These are phyloP conservation scores for Dolichallabes microphthalmus DNA, from an alignment of 2,113 vertebrate species.

Conservation along the genomic window DNA sequence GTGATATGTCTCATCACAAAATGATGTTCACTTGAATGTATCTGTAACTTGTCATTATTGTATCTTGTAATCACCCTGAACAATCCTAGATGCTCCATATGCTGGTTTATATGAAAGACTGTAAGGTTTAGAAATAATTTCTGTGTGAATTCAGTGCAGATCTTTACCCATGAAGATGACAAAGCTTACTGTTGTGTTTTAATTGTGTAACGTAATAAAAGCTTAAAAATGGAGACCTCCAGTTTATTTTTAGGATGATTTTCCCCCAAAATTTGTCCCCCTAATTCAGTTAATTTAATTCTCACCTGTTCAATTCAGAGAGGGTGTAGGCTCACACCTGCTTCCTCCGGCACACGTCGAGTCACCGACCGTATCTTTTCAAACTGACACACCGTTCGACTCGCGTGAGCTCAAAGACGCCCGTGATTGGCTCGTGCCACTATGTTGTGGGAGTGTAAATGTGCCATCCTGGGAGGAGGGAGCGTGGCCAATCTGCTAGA, in stretches of 20 bases:
- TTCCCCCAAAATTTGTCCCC: too few relatives aligned
- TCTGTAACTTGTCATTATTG: background rate
- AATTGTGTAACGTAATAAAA: background rate
- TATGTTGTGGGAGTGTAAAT: too few relatives aligned
- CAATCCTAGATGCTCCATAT: background rate
- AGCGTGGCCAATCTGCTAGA: too few relatives aligned
- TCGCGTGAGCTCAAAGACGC: too few relatives aligned
- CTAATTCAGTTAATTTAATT: too few relatives aligned
- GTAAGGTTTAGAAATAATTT: background rate
- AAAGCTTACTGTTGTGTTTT: background rate
- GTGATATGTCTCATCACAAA: background rate
- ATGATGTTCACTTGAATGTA: background rate
- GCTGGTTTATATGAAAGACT: background rate
- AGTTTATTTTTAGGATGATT: background rate
- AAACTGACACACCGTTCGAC: too few relatives aligned
- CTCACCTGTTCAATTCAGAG: too few relatives aligned
- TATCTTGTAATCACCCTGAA: background rate
- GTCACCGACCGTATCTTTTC: too few relatives aligned
- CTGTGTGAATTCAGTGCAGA: background rate
- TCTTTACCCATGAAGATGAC: background rate
- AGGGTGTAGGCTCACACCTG: too few relatives aligned
- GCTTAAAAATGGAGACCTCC: background rate
- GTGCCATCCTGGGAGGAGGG: too few relatives aligned
- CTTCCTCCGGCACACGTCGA: too few relatives aligned
- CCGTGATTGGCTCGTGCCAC: too few relatives aligned